These are phyloP conservation scores for Diploscapter pachys DNA, from an alignment of 1,140 invertebrate species.

Conservation along the genomic window DNA sequence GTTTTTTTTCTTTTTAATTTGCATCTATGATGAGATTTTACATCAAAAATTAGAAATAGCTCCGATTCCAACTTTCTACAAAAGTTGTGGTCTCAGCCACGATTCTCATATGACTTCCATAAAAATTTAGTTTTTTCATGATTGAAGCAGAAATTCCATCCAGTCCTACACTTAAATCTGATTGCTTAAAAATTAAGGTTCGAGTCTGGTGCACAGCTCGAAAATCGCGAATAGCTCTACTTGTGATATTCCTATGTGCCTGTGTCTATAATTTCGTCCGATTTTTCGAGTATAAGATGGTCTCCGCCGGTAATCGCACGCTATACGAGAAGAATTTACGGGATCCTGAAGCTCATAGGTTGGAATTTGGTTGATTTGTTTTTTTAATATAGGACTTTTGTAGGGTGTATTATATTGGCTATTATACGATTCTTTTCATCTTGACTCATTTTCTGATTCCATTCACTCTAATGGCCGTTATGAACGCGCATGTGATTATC, in stretches of 20 bases:
- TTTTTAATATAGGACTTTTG: background rate
- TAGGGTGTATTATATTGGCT: constrained; percentile 40
- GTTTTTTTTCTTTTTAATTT: too few relatives aligned
- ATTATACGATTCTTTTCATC: constrained; percentile 49
- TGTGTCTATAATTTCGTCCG: constrained; percentile 49
- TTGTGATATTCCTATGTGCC: constrained; percentile 44
- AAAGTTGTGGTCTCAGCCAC: too few relatives aligned
- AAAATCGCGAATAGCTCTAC: constrained; percentile 45
- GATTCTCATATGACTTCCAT: too few relatives aligned
- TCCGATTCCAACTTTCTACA: too few relatives aligned
- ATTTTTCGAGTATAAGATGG: constrained; percentile 51
- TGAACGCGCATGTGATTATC: constrained; percentile 49
- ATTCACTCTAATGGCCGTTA: constrained; percentile 45
- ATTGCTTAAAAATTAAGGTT: constrained; percentile 29
- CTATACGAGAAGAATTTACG: constrained; percentile 46
- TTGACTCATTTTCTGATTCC: constrained; percentile 55
- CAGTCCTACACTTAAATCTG: background rate
- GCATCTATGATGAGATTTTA: too few relatives aligned
- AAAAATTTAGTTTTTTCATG: too few relatives aligned
- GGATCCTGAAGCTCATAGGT: constrained; percentile 29
- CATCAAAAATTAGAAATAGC: too few relatives aligned
- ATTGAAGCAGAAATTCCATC: too few relatives aligned
- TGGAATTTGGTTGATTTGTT: background rate
- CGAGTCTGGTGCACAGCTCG: constrained; percentile 50
- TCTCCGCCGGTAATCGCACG: constrained; percentile 32